Evolutionary conservation across 2,113 vertebrate genomes (phyloP).

Genomic region (Ancistrus triradiatus): DNA sequence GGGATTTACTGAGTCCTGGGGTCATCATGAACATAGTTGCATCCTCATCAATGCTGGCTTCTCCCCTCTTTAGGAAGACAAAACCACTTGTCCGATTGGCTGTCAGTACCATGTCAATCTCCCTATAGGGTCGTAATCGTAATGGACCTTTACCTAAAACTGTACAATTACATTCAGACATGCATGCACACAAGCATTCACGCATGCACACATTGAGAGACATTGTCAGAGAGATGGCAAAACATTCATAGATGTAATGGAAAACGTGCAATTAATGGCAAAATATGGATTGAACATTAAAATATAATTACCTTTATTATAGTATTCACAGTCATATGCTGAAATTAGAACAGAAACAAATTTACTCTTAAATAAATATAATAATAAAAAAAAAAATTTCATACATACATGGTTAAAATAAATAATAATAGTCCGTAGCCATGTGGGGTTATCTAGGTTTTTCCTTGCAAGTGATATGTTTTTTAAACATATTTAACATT

Average conservation of each 20-base stretch:
- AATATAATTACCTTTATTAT: conserved; percentile 89
- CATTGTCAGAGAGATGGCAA: no score
- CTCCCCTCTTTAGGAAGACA: conserved; percentile 65
- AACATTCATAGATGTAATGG: not conserved
- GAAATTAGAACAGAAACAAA: conserved; percentile 51
- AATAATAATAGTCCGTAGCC: no score
- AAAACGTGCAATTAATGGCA: no score
- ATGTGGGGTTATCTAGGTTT: no score
- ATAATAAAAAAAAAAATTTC: no score
- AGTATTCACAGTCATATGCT: conserved; percentile 98
- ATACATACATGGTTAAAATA: no score
- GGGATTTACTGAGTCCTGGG: conserved; percentile 79
- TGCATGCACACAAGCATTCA: not conserved
- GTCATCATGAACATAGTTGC: conserved; percentile 84
- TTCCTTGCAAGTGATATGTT: no score
- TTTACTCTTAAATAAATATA: no score
- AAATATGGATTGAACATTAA: not conserved
- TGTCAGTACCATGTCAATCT: conserved; percentile 64
- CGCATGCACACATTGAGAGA: conserved; percentile 3
- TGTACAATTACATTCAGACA: conserved; percentile 45
- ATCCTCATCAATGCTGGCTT: conserved; percentile 52
- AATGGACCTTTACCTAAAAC: conserved; percentile 90
- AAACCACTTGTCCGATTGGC: conserved; percentile 56
- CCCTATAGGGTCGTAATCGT: conserved; percentile 74
- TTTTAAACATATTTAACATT: no score